phyloP scores from a whole-genome alignment of 2,888 invertebrate genomes.

The Candidula unifasciata region DNA sequence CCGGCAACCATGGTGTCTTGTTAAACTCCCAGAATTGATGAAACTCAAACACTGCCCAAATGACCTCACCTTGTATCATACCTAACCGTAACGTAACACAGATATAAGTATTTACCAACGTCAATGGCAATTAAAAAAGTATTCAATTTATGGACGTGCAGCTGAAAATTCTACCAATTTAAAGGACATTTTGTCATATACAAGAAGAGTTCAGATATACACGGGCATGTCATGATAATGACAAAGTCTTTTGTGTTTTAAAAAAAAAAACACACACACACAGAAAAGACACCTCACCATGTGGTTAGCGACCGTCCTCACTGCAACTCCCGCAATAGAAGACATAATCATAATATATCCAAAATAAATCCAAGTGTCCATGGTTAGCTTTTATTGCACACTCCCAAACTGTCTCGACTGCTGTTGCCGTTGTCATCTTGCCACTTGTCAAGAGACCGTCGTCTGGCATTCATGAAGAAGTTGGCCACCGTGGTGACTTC shows the following conservation, averaged over 20 bases:
- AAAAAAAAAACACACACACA: background rate
- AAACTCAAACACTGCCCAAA: too few species aligned
- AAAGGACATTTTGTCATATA: background rate
- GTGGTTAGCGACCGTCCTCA: background rate
- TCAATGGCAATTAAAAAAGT: background rate
- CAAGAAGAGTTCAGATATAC: background rate
- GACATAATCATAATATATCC: background rate
- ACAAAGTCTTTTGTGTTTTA: background rate
- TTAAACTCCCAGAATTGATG: too few species aligned
- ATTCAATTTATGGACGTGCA: conserved; percentile 37
- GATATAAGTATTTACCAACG: background rate
- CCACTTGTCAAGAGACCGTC: conserved; percentile 94
- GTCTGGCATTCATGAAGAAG: conserved; percentile 99
- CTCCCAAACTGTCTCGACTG: conserved; percentile 69
- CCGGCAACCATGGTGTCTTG: too few species aligned
- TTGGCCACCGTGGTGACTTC: conserved; percentile 99
- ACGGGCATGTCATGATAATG: background rate
- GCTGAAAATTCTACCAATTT: conserved; percentile 4
- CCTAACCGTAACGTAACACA: conserved; percentile 31
- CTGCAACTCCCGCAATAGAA: background rate
- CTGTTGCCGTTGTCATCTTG: conserved; percentile 88
- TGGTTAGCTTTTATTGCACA: conserved; percentile 60
- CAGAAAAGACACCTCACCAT: conserved; percentile 38
- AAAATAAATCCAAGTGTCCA: background rate
- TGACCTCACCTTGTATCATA: too few species aligned